A percentile compares a stretch with the other conserved stretches of the same genome.
phyloP scores from a whole-genome alignment of 2,113 vertebrate genomes.

The Dolichotis patagonum region DNA sequence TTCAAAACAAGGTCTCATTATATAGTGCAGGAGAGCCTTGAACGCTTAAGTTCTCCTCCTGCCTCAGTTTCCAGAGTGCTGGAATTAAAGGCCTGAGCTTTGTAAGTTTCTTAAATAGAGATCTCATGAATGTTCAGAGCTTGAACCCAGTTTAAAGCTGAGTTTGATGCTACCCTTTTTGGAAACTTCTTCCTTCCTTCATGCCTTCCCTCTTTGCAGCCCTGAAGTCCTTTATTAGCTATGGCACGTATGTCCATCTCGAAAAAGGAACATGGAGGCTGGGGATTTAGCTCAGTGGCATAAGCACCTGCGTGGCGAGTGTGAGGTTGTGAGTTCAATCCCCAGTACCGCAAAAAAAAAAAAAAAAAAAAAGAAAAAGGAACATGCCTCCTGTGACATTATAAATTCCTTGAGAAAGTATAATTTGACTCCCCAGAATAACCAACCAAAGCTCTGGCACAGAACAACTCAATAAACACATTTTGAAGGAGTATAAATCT shows the following conservation, averaged over 20 bases:
- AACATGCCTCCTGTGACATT: neutral
- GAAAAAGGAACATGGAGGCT: neutral
- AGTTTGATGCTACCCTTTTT: neutral
- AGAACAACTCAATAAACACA: neutral
- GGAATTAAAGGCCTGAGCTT: neutral
- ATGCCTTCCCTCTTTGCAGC: neutral
- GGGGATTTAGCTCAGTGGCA: too few relatives aligned
- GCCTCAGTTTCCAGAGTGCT: neutral
- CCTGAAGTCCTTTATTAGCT: neutral
- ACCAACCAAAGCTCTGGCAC: neutral
- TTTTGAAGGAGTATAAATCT: neutral
- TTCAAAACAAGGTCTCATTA: neutral
- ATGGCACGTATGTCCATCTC: neutral
- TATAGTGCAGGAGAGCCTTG: neutral
- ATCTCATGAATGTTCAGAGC: neutral
- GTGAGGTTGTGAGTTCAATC: too few relatives aligned
- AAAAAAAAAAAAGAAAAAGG: too few relatives aligned
- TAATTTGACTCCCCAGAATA: neutral
- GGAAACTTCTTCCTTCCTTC: neutral
- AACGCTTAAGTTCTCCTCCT: neutral
- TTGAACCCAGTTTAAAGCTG: neutral
- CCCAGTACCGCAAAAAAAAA: too few relatives aligned
- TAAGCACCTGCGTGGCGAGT: too few relatives aligned
- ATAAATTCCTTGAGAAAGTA: neutral
- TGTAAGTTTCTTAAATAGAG: neutral